phyloP scores from a whole-genome alignment of 1,140 invertebrate species.

The Branchinecta lindahli region DNA sequence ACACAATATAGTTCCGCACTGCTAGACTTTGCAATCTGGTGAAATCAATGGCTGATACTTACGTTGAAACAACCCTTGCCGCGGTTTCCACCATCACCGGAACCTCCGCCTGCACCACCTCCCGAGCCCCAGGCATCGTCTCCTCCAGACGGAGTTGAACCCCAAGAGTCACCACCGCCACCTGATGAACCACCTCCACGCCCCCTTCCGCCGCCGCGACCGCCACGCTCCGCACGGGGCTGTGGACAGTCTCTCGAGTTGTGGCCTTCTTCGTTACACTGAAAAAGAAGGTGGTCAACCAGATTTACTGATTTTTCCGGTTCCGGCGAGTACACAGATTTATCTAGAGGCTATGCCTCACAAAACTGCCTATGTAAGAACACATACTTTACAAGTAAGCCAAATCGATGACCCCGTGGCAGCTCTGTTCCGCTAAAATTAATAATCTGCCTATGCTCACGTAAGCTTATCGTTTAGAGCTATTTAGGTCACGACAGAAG shows the following conservation, averaged over 20 bases:
- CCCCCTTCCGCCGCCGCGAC: constrained; percentile 15
- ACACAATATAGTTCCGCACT: constrained; percentile 19
- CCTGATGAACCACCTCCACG: neutral
- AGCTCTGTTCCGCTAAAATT: too few species aligned
- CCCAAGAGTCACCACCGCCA: too few species aligned
- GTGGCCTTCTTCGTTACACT: constrained; percentile 30
- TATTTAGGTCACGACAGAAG: too few species aligned
- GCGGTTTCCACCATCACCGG: constrained; percentile 17
- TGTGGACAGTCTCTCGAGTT: constrained; percentile 24
- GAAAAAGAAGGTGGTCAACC: constrained; percentile 20
- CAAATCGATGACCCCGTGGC: too few species aligned
- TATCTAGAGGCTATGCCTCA: too few species aligned
- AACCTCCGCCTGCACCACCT: constrained; percentile 23
- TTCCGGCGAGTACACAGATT: too few species aligned
- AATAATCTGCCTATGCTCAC: too few species aligned
- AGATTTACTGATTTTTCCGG: neutral
- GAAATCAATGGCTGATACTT: constrained; percentile 25
- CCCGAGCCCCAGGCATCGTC: constrained; percentile 26
- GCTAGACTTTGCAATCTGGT: constrained; percentile 26
- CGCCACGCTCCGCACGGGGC: constrained; percentile 18
- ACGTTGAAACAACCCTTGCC: neutral
- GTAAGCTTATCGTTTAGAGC: too few species aligned
- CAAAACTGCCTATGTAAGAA: too few species aligned
- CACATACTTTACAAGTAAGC: too few species aligned
- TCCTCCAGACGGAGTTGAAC: constrained; percentile 19